Evolutionary conservation across 2,797 vertebrate genomes (phyloP).

Genomic region (Leucoraja ocellata): DNA sequence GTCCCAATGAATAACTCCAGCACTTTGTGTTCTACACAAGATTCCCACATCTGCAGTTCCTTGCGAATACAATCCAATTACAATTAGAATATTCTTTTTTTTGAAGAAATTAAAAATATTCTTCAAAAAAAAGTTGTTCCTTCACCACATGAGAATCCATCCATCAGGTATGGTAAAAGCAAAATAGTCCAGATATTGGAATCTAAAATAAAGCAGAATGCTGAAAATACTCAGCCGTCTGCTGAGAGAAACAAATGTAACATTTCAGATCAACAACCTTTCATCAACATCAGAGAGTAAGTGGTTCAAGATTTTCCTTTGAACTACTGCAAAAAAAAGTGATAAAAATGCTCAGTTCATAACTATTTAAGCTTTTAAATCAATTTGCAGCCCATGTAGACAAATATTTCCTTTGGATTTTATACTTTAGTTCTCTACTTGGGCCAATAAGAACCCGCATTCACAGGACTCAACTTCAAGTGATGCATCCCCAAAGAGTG

Average conservation of each 20-base stretch:
- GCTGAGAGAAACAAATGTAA: too few relatives aligned
- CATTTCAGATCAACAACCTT: too few relatives aligned
- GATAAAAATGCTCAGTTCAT: too few relatives aligned
- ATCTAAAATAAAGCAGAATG: too few relatives aligned
- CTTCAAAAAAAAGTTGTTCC: neutral
- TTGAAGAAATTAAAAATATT: neutral
- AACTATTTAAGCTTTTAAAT: neutral
- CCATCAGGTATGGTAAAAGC: neutral
- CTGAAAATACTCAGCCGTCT: too few relatives aligned
- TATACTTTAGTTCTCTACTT: neutral
- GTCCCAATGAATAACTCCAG: too few relatives aligned
- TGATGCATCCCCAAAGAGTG: neutral
- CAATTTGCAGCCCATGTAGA: neutral
- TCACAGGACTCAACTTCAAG: neutral
- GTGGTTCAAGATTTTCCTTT: neutral
- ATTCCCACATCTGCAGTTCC: too few relatives aligned
- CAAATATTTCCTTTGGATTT: neutral
- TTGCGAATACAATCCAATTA: too few relatives aligned
- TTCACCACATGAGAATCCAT: neutral
- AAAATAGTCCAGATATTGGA: too few relatives aligned
- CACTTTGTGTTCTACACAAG: too few relatives aligned
- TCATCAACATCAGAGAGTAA: too few relatives aligned
- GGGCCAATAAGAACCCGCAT: neutral
- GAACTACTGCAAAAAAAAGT: neutral
- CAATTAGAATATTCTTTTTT: neutral